A percentile compares a stretch with the other conserved stretches of the same genome.
These are phyloP conservation scores for Drosophila prosaltans DNA, from an alignment of 1,140 invertebrate species.

Conservation along the genomic window DNA sequence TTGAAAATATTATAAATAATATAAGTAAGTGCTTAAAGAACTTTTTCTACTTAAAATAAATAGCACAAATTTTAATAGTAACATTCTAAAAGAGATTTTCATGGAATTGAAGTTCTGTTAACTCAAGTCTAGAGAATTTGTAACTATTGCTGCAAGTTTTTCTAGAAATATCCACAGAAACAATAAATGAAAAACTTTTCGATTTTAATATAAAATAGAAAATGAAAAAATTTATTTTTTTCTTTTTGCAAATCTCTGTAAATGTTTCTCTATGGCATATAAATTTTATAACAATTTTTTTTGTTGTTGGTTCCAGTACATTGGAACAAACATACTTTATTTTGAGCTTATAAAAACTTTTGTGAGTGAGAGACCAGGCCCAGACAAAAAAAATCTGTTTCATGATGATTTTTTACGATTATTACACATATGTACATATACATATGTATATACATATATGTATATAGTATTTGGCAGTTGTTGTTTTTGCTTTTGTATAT, in stretches of 20 bases:
- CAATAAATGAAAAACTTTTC: too few species aligned
- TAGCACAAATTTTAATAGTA: too few species aligned
- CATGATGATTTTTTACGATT: constrained; percentile 22
- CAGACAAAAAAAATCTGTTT: constrained; percentile 17
- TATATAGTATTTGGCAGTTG: constrained; percentile 31
- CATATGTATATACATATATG: constrained; percentile 10
- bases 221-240: not conserved
- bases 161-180: too few species aligned
- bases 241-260: not conserved
- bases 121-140: too few species aligned
- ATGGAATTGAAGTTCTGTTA: too few species aligned
- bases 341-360: constrained; percentile 8
- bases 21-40: too few species aligned
- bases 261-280: not conserved
- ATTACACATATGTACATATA: constrained; percentile 11
- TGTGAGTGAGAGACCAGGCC: not conserved
- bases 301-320: not conserved
- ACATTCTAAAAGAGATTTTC: too few species aligned
- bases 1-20: too few species aligned
- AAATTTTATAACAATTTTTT: constrained; percentile 1
- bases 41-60: too few species aligned
- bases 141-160: too few species aligned
- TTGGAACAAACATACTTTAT: not conserved
- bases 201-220: too few species aligned
- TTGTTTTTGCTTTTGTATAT: constrained; percentile 39